Base-by-base conservation (phyloP, 2,888 invertebrate species). In the Chalcis sispes region DNA sequence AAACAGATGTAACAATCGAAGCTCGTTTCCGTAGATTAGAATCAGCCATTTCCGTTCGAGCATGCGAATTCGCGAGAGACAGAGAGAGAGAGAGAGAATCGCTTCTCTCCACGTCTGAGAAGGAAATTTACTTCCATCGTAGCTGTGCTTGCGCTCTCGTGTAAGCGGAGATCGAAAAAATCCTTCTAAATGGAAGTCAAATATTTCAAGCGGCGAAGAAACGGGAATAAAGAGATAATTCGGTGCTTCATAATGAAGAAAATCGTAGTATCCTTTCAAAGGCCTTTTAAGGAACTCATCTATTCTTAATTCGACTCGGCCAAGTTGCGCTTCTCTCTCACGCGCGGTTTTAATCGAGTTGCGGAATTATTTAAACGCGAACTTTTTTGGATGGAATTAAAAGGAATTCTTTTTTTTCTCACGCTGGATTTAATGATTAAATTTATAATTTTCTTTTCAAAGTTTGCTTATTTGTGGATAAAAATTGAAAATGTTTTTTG, bases 1-100 rank as follows among this genome's bases (percentile, higher is more conserved):
- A 75, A 75, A 64, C 69, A 70, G 62, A 70, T 50, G 75, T 62
- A 75, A 62, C 75, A 75, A 75, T 75, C 64, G 69, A 58, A 50
- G 40, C 29, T 70, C 75, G 69, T 52, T 75, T 75, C 75, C 64
- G 75, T 48, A 70, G 75, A 75, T 70, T 64, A 48, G 69, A 70
- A 70, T 75, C 70, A 64, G 50, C 69, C 29, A 70, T 70, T 64
- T 75, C 75, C 75, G 62, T 15, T n/a, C 27, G 5, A 0, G 32
- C 58, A 40, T n/a, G 40, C 27, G 2, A 42, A n/a, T n/a, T n/a
- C n/a, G n/a, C n/a, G n/a, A n/a, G 40, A 40, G 36, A 13, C 25
- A 20, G 18, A n/a, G n/a, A n/a, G n/a, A n/a, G n/a, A n/a, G n/a
- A n/a, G n/a, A n/a, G n/a, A n/a, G 23, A 40, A 23, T 62, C 27